Percentiles rank a stretch among this genome's conserved stretches.
Conservation (phyloP, 2,797 vertebrate species). For the Scolopax rusticola region DNA sequence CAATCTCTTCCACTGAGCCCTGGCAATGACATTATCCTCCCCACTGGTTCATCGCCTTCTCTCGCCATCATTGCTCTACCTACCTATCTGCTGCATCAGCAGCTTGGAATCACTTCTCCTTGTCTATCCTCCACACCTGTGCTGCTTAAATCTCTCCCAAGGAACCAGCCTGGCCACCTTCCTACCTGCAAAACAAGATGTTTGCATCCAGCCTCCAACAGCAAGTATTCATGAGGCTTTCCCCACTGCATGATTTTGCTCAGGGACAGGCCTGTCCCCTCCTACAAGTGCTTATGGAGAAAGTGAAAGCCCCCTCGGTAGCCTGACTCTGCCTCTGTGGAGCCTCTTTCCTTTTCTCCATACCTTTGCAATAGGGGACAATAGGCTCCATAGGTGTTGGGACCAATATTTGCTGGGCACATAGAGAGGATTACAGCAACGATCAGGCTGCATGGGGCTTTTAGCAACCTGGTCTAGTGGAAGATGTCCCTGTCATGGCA, state of each 20-base stretch:
- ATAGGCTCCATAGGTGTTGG: background rate
- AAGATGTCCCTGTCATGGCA: background rate
- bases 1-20: background rate
- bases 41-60: background rate
- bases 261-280: background rate
- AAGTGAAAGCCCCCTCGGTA: background rate
- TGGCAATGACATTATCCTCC: background rate
- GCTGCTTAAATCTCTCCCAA: background rate
- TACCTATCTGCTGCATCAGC: background rate
- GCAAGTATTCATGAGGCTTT: background rate
- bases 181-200: background rate
- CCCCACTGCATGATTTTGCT: background rate
- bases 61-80: background rate
- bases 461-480: background rate
- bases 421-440: background rate
- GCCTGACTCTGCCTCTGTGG: background rate
- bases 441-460: background rate
- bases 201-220: background rate
- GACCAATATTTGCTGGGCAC: background rate
- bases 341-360: background rate
- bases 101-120: background rate
- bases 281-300: background rate
- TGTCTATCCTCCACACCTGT: background rate
- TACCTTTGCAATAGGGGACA: background rate
- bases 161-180: background rate